Base-by-base conservation (phyloP, 1,140 invertebrate genomes). In the Trypoxylus dichotomus region DNA sequence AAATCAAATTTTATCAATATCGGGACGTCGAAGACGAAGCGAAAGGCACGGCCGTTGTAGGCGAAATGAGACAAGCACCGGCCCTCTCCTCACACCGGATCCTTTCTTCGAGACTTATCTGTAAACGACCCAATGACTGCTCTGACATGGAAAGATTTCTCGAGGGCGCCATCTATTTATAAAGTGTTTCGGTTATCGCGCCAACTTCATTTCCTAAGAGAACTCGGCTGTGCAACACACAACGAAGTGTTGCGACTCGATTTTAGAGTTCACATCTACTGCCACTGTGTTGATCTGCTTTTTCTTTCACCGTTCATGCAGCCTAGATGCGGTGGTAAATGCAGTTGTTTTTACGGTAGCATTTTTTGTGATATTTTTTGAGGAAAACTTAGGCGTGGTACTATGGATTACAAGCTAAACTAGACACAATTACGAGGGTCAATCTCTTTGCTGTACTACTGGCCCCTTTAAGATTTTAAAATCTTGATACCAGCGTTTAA, bases 131-230 rank as follows among this genome's bases (percentile, higher is more conserved):
- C 76, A 72, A 74, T 74, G 77, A 74, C 77, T 54, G 15, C 54
- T 21, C 6, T 24, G 72, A 29, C 60, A 24, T 25, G 27, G 60
- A 68, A 29, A 77, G 77, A 78, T 78, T 78, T 78, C 77, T 78
- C 77, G 43, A 47, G 77, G 54, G 77, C 58, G 58, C 75, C 77
- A 60, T 78, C 58, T 75, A 78, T 78, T 63, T 78, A 75, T 78
- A 77, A 74, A 77, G 71, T 74, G 77, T 58, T 74, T 73, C 71
- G 73, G 19, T 78, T 78, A 78, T 74, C 72, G 72, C 15, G 21
- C 72, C n/a, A 74, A 37, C 72, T 74, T 74, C 60, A 74, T 74
- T 74, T 74, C 72, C 72, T 74, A 74, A 43, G 72, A 74, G 41
- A 41, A 19, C 19, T 15, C 11, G 60, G n/a, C n/a, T 54, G 47